phyloP scores from a whole-genome alignment of 2,113 vertebrate genomes.

The Gnathonemus longibarbis region DNA sequence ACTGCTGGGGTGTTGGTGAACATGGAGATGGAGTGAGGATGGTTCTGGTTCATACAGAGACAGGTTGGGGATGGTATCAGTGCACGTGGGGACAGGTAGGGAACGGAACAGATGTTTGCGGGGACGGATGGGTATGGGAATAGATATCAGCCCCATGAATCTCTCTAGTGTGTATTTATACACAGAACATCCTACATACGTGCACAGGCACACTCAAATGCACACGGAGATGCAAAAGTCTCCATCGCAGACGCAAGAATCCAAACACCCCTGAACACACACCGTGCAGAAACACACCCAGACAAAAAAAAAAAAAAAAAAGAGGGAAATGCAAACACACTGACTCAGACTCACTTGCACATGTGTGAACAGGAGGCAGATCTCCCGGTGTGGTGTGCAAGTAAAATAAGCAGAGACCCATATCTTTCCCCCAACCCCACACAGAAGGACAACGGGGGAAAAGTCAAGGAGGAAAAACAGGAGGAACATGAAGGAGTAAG shows the following conservation, averaged over 20 bases:
- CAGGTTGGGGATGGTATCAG: neutral
- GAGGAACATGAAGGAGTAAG: neutral
- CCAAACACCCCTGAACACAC: neutral
- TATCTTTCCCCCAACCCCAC: neutral
- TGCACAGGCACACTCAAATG: neutral
- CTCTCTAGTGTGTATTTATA: neutral
- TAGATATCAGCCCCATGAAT: neutral
- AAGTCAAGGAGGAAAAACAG: neutral
- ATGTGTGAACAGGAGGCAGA: neutral
- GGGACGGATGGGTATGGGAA: neutral
- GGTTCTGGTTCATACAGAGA: neutral
- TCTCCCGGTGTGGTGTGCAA: neutral
- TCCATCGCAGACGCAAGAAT: neutral
- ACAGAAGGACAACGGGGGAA: neutral
- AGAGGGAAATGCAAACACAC: neutral
- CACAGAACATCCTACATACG: neutral
- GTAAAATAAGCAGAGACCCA: neutral
- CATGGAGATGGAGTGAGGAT: neutral
- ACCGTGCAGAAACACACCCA: neutral
- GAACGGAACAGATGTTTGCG: neutral
- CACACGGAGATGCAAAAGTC: neutral
- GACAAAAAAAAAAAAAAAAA: neutral
- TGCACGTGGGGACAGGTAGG: too few relatives aligned
- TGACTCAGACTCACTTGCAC: neutral
- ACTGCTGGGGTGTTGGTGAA: too few relatives aligned